A percentile compares a stretch with the other conserved stretches of the same genome.
Conservation (phyloP, 2,113 vertebrate species). For the Clarias gariepinus region DNA sequence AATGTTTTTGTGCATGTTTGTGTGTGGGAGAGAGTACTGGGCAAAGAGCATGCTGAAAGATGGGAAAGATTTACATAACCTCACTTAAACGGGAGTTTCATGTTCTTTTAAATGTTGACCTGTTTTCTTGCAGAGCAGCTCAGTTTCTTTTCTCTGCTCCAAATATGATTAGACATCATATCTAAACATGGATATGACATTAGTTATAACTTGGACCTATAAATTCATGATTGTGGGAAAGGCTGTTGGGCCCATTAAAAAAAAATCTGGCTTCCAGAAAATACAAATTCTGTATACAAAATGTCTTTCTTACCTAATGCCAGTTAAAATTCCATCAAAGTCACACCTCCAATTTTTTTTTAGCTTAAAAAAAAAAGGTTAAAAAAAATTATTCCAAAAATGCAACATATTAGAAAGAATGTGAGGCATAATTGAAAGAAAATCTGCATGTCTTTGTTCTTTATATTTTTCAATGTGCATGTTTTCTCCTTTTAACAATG, state of each 20-base stretch:
- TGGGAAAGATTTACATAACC: neutral
- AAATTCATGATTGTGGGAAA: neutral
- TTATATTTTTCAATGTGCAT: too few species aligned
- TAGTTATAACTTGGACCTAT: neutral
- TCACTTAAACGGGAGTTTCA: slow-evolving; percentile 27
- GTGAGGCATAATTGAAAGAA: too few species aligned
- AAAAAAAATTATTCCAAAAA: too few species aligned
- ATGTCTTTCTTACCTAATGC: neutral
- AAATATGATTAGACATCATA: slow-evolving; percentile 49
- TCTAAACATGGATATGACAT: neutral
- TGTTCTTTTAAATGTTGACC: slow-evolving; percentile 10
- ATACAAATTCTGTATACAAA: neutral
- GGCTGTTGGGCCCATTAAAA: neutral
- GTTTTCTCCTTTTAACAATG: too few species aligned
- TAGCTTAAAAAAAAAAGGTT: too few species aligned
- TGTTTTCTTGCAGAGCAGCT: slow-evolving; percentile 20
- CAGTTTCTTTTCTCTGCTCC: neutral
- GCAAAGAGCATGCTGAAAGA: neutral
- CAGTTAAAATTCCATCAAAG: neutral
- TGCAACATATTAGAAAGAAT: too few species aligned
- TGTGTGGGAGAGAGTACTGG: slow-evolving; percentile 14
- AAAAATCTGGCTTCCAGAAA: neutral
- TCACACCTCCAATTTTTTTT: too few species aligned
- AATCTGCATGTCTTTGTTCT: too few species aligned
- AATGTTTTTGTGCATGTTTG: slow-evolving; percentile 12